These are phyloP conservation scores for Lucifuga dentata DNA, from an alignment of 2,113 vertebrate species.

Conservation along the genomic window DNA sequence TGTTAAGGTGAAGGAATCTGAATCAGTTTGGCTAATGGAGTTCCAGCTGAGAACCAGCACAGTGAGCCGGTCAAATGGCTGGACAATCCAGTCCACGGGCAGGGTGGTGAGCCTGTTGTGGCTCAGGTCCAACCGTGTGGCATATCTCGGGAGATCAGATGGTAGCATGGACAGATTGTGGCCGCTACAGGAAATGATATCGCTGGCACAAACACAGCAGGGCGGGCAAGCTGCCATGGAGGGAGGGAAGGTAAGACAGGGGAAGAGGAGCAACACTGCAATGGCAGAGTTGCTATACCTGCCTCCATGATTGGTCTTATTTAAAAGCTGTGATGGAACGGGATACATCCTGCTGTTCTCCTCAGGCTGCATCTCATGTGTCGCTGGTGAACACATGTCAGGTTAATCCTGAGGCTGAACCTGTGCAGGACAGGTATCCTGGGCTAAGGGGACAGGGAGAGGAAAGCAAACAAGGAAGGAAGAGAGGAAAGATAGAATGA, in stretches of 20 bases:
- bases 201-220: slow-evolving; percentile 88
- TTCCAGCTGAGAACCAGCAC: slow-evolving; percentile 85
- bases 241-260: slow-evolving; percentile 60
- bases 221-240: slow-evolving; percentile 81
- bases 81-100: slow-evolving; percentile 80
- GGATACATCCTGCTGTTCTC: slow-evolving; percentile 65
- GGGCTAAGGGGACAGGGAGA: slow-evolving; percentile 19
- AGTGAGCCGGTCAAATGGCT: slow-evolving; percentile 78
- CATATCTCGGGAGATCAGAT: slow-evolving; percentile 80
- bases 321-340: slow-evolving; percentile 23
- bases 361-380: slow-evolving; percentile 52
- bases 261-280: slow-evolving; percentile 65
- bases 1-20: slow-evolving; percentile 79
- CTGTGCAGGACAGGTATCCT: background rate
- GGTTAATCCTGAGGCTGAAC: slow-evolving; percentile 12
- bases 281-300: slow-evolving; percentile 4
- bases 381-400: slow-evolving; percentile 58
- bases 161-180: slow-evolving; percentile 84
- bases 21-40: slow-evolving; percentile 77
- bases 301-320: slow-evolving; percentile 18
- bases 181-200: slow-evolving; percentile 87
- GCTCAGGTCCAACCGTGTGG: slow-evolving; percentile 87
- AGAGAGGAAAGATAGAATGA: slow-evolving; percentile 1
- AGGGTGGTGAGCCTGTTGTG: slow-evolving; percentile 84
- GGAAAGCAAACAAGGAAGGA: slow-evolving; percentile 22